These are phyloP conservation scores for Eueremaeus valkanovi DNA, from an alignment of 2,888 invertebrate genomes.

Conservation along the genomic window DNA sequence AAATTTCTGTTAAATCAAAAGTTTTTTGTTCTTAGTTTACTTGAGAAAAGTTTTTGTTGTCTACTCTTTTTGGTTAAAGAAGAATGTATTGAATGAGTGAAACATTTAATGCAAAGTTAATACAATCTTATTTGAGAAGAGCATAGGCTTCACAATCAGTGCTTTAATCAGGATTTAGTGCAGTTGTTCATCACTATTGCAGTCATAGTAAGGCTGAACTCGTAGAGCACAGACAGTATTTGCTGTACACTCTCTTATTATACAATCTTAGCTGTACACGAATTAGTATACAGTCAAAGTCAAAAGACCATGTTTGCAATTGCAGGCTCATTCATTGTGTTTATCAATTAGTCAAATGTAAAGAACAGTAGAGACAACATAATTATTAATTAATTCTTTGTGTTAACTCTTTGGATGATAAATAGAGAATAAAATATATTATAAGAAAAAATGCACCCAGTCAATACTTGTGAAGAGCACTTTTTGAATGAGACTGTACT, in stretches of 20 bases:
- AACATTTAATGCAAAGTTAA: constrained; percentile 33
- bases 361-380: too few species aligned
- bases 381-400: too few species aligned
- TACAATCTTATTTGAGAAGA: constrained; percentile 15
- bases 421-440: too few species aligned
- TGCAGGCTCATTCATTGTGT: too few species aligned
- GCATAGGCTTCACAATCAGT: constrained; percentile 6
- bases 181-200: constrained; percentile 8
- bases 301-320: not conserved
- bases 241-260: not conserved
- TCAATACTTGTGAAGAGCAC: too few species aligned
- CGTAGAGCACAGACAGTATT: not conserved
- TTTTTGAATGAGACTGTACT: too few species aligned
- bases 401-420: too few species aligned
- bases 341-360: too few species aligned
- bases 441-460: too few species aligned
- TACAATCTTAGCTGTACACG: not conserved
- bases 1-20: not conserved
- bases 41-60: not conserved
- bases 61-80: not conserved
- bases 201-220: not conserved
- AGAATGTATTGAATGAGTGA: not conserved
- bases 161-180: constrained; percentile 34
- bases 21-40: not conserved
- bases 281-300: not conserved